Base-by-base conservation (phyloP, 2,113 vertebrate genomes). In the Chionodraco myersi region DNA sequence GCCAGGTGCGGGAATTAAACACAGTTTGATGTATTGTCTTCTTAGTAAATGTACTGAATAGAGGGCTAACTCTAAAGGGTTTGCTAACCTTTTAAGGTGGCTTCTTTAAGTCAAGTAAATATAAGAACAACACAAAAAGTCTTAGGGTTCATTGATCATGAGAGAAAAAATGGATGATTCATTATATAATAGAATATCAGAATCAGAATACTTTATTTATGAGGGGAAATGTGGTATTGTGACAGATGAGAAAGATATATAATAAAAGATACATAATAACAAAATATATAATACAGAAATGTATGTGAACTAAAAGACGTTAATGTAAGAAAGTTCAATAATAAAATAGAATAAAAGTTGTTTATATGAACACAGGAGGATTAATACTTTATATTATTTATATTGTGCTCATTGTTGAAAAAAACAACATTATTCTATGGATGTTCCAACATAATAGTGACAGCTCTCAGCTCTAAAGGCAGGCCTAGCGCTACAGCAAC, bases 1-100 rank as follows among this genome's bases (percentile, higher is more conserved):
- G 48, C 86, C 88, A 92, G 89, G 90, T 92, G 92, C 82, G 34
- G 63, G 75, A 82, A 82, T 82, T 51, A 75, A 77, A 64, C 12
- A 4, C 23, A 12, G 18, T 83, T 85, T 84, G 73, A 89, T 87
- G 75, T 60, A 64, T 87, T 80, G 60, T 90, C 36, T 74, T 60
- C 23, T 72, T 12, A 80, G 84, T 60, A 68, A 12, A 72, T 51
- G 21, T 30, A 30, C 49, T 69, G 5, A 72, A 77, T 52, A 69
- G 59, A 61, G 36, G 59, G 47, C 30, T 45, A 45, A 81, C 73
- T 58, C 61, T 16, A 1, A 2, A 23, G 59, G 60, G 69, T 85
- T 77, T 73, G 1, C 5, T 51, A 10, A 10, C 6, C 47, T 49
- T 80, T 76, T 71, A 34, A 77, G 3, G 60, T 57, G 74, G 15